Conservation (phyloP, 1,140 invertebrate genomes). For the Lamellibrachia luymesi region DNA sequence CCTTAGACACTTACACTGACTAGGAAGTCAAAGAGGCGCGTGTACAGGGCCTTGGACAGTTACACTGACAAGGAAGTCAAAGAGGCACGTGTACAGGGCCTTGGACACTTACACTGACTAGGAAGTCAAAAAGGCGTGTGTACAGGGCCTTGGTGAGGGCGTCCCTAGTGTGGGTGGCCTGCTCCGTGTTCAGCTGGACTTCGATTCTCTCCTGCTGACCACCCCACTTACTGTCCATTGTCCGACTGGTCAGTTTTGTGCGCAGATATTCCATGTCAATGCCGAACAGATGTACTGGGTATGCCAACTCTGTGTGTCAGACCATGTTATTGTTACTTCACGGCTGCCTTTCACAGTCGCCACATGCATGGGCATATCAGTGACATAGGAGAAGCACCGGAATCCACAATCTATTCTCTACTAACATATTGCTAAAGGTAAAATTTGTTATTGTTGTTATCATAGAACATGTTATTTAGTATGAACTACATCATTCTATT, state of each 20-base stretch:
- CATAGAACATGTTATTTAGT: too few species aligned
- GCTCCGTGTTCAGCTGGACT: conserved; percentile 66
- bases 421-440: too few species aligned
- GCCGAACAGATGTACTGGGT: conserved; percentile 67
- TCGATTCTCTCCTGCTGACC: conserved; percentile 69
- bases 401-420: too few species aligned
- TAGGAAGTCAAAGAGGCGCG: neutral
- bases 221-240: conserved; percentile 77
- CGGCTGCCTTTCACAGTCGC: too few species aligned
- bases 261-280: conserved; percentile 64
- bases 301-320: conserved; percentile 57
- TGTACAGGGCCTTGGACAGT: neutral
- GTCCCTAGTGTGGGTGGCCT: conserved; percentile 69
- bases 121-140: conserved; percentile 69
- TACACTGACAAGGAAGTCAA: neutral
- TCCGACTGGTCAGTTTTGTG: conserved; percentile 66
- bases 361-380: too few species aligned
- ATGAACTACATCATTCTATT: too few species aligned
- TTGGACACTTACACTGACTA: conserved; percentile 63
- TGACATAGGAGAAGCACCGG: too few species aligned
- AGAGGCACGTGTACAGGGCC: neutral
- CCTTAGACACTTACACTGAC: neutral
- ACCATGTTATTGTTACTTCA: too few species aligned
- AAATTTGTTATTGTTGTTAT: too few species aligned
- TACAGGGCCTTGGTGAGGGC: conserved; percentile 73